These are phyloP conservation scores for Montipora sp. DNA, from an alignment of 64 coral and sea anemone species.

Conservation along the genomic window DNA sequence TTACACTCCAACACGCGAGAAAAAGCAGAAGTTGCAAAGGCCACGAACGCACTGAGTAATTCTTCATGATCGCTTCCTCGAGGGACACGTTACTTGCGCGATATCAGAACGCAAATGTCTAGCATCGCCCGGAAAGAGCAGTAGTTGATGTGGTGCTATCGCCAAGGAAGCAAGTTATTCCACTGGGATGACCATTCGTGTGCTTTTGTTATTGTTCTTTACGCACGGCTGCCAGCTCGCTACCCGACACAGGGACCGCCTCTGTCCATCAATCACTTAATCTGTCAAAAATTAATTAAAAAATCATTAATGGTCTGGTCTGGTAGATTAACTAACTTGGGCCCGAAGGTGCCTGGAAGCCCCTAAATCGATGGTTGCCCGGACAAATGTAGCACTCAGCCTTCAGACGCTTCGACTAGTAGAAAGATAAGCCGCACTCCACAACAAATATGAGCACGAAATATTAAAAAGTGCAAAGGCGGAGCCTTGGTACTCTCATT, in stretches of 20 bases:
- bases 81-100: not conserved
- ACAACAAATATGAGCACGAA: constrained; percentile 63
- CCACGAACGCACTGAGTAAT: not conserved
- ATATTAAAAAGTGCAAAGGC: constrained; percentile 81
- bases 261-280: constrained; percentile 93
- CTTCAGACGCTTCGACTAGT: not conserved
- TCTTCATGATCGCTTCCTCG: constrained; percentile 4
- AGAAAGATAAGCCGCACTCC: constrained; percentile 3
- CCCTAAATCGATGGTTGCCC: constrained; percentile 61
- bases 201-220: constrained; percentile 94
- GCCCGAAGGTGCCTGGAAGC: constrained; percentile 52
- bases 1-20: constrained; percentile 74
- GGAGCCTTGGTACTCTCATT: constrained; percentile 87
- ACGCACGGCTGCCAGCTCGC: constrained; percentile 68
- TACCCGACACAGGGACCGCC: constrained; percentile 80
- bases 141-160: not conserved
- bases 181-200: constrained; percentile 67
- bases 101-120: not conserved
- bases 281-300: constrained; percentile 99
- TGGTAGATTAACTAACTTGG: constrained; percentile 89
- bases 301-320: constrained; percentile 95
- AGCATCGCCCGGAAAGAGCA: constrained; percentile 14
- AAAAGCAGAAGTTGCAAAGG: constrained; percentile 16
- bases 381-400: constrained; percentile 32
- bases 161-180: constrained; percentile 24